Percentiles rank a stretch among this genome's conserved stretches.
Evolutionary conservation across 2,888 invertebrate species (phyloP).

Genomic region (Hydroisotoma schaefferi): DNA sequence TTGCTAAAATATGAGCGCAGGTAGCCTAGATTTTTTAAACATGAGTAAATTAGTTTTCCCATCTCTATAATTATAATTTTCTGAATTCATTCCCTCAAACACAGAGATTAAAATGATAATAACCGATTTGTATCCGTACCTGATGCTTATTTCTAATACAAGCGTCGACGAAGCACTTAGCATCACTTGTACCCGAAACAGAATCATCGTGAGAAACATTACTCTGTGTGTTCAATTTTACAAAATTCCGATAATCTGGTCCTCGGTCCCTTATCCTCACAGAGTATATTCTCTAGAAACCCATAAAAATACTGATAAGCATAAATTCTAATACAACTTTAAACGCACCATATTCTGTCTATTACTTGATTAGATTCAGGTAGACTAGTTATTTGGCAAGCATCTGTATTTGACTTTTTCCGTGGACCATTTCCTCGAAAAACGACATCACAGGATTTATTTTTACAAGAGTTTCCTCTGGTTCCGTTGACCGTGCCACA

Average conservation of each 20-base stretch:
- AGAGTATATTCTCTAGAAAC: slow-evolving; percentile 58
- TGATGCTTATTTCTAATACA: slow-evolving; percentile 50
- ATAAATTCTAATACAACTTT: background rate
- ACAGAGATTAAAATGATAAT: background rate
- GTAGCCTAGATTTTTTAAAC: slow-evolving; percentile 47
- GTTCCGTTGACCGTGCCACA: slow-evolving; percentile 75
- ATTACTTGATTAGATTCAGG: slow-evolving; percentile 19
- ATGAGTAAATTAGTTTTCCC: slow-evolving; percentile 48
- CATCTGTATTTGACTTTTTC: slow-evolving; percentile 60
- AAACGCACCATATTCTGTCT: background rate
- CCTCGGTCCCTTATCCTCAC: slow-evolving; percentile 60
- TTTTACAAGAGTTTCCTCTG: slow-evolving; percentile 65
- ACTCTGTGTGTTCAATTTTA: slow-evolving; percentile 54
- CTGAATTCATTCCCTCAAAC: background rate
- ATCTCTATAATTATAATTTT: slow-evolving; percentile 44
- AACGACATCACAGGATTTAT: slow-evolving; percentile 64
- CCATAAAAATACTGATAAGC: slow-evolving; percentile 36
- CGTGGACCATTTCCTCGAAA: slow-evolving; percentile 59
- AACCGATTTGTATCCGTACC: background rate
- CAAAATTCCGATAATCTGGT: slow-evolving; percentile 67
- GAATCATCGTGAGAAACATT: background rate
- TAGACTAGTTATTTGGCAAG: slow-evolving; percentile 58
- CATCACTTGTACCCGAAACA: slow-evolving; percentile 7
- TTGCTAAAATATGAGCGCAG: slow-evolving; percentile 65
- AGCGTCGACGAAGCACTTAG: slow-evolving; percentile 60